Evolutionary conservation across 2,113 vertebrate genomes (phyloP).

Genomic region (Glaucomys volans): DNA sequence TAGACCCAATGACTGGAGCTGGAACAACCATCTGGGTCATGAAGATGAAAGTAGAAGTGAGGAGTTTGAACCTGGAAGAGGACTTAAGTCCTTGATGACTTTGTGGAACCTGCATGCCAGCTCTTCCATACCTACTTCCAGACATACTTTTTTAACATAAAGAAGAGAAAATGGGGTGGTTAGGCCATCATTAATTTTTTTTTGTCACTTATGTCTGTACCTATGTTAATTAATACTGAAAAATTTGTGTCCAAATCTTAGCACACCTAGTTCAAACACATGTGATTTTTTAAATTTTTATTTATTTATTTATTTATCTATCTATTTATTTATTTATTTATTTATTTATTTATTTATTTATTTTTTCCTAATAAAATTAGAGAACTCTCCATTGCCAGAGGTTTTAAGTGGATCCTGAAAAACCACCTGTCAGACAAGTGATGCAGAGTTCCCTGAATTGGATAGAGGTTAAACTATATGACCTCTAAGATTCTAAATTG

Average conservation of each 20-base stretch:
- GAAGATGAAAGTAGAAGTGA: not conserved
- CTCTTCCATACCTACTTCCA: not conserved
- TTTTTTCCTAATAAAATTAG: not conserved
- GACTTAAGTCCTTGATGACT: not conserved
- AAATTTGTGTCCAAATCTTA: not conserved
- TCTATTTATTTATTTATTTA: not conserved
- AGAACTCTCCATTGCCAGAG: not conserved
- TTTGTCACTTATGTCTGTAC: not conserved
- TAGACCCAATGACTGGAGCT: not conserved
- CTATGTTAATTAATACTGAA: not conserved
- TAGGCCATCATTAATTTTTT: not conserved
- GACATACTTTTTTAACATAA: not conserved
- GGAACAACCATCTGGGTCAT: not conserved
- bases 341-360: not conserved
- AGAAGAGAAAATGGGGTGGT: not conserved
- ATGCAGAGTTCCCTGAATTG: conserved; percentile 68
- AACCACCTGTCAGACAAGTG: conserved; percentile 57
- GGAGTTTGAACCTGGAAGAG: not conserved
- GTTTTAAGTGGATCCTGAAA: conserved; percentile 38
- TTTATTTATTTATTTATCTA: not conserved
- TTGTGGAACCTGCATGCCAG: not conserved
- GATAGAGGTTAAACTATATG: conserved; percentile 54
- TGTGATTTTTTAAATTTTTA: not conserved
- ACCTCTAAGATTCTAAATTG: conserved; percentile 70
- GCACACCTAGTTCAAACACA: not conserved